Evolutionary conservation across 2,888 invertebrate species (phyloP), one percentile per base, ranked within the genome.

Genomic region (Epinotia nisella): DNA sequence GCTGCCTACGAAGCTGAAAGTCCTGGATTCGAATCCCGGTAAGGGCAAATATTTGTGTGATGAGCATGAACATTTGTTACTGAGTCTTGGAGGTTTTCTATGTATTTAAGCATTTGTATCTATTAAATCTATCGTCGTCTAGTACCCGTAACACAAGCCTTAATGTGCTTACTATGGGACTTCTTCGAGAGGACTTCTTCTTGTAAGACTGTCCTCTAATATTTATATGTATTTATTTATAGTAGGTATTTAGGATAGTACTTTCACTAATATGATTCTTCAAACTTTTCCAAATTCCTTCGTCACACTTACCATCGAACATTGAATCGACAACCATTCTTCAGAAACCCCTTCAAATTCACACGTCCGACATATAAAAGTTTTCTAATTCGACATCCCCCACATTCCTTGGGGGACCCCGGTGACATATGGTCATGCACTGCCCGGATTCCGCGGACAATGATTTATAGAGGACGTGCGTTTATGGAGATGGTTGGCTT

Each of bases 311-410:
- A 58, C 58, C 7, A n/a, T 29, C 15, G 29, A 58, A 29, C 58
- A 66, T 66, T 66, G 56, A 56, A 65, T 41, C 55, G 35, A n/a
- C 58, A 58, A 29, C 64, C 49, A 35, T 67, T 55, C 59, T 59
- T 60, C 60, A n/a, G 61, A 49, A 49, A 60, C 5, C 72, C 71
- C 67, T 56, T 55, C 61, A 55, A 53, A 19, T 53, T 66, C 66
- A 55, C 66, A 71, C 71, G 71, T 66, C 66, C 65, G 49, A 61
- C 71, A 62, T 67, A 55, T 51, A 72, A 68, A 66, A 72, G 61
- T 68, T 72, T 72, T 68, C 67, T 72, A 72, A 72, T 72, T 72
- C 72, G 61, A 56, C 67, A 56, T 67, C 72, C 71, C 71, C 67
- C 41, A 61, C 72, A 68, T 72, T 72, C 72, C 72, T 39, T 11